Evolutionary conservation across 2,797 vertebrate species (phyloP).

Genomic region (Sparidentex hasta): DNA sequence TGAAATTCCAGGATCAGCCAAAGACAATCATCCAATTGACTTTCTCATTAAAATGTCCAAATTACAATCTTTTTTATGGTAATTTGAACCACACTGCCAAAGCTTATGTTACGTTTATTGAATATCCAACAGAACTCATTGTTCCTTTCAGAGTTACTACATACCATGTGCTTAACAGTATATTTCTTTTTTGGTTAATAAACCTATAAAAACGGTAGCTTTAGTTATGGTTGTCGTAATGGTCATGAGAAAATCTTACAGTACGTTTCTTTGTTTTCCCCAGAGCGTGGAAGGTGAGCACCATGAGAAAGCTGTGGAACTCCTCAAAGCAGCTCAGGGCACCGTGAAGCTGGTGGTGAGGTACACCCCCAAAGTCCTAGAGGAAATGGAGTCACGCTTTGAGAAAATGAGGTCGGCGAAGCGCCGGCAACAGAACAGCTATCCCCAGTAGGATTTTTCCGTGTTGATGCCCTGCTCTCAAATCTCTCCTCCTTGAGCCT

Average conservation of each 20-base stretch:
- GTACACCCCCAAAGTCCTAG: slow-evolving; percentile 97
- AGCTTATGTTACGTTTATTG: slow-evolving; percentile 11
- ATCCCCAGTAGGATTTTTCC: slow-evolving; percentile 84
- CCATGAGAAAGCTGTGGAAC: slow-evolving; percentile 97
- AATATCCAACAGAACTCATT: slow-evolving; percentile 1
- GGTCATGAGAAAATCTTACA: slow-evolving; percentile 21
- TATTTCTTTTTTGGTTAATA: slow-evolving; percentile 23
- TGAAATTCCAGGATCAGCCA: slow-evolving; percentile 10
- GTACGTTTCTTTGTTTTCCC: slow-evolving; percentile 11
- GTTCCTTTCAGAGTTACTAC: slow-evolving; percentile 28
- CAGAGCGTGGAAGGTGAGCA: slow-evolving; percentile 99
- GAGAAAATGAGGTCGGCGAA: slow-evolving; percentile 99
- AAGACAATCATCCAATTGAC: slow-evolving; percentile 38
- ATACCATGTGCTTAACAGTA: neutral
- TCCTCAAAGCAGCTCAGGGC: slow-evolving; percentile 97
- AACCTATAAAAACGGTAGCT: slow-evolving; percentile 4
- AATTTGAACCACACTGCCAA: slow-evolving; percentile 16
- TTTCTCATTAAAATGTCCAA: slow-evolving; percentile 47
- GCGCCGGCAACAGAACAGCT: slow-evolving; percentile 96
- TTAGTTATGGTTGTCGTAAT: slow-evolving; percentile 5
- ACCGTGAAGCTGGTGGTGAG: slow-evolving; percentile 98
- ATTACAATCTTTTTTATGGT: slow-evolving; percentile 33
- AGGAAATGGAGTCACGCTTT: slow-evolving; percentile 99
- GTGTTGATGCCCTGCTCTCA: slow-evolving; percentile 64
- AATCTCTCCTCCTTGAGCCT: slow-evolving; percentile 67